A percentile compares a stretch with the other conserved stretches of the same genome.
phyloP scores from a whole-genome alignment of 2,888 invertebrate genomes.

The Ophioninae sp. region DNA sequence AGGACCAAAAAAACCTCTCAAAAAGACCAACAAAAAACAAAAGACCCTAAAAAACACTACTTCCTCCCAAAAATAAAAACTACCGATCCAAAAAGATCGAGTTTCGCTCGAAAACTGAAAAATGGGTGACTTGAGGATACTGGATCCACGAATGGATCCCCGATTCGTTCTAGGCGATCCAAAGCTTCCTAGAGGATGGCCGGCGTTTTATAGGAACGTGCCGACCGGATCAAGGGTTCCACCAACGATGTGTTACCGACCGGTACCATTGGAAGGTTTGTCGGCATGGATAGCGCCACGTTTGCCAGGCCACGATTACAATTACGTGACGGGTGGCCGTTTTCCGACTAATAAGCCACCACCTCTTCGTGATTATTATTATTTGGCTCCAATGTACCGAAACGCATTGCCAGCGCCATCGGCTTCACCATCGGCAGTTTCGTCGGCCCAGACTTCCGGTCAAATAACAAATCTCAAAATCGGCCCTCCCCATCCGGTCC shows the following conservation, averaged over 20 bases:
- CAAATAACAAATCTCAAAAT: neutral
- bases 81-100: neutral
- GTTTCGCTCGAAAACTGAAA: neutral
- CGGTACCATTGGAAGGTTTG: constrained; percentile 81
- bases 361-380: constrained; percentile 83
- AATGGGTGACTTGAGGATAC: constrained; percentile 84
- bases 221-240: constrained; percentile 57
- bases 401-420: constrained; percentile 85
- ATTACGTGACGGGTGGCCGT: constrained; percentile 81
- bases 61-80: neutral
- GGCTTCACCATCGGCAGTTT: constrained; percentile 59
- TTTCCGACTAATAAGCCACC: constrained; percentile 77
- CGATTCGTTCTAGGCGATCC: constrained; percentile 81
- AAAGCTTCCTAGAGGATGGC: constrained; percentile 84
- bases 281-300: constrained; percentile 82
- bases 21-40: neutral
- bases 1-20: neutral
- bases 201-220: constrained; percentile 83
- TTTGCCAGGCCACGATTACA: constrained; percentile 82
- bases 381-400: constrained; percentile 87
- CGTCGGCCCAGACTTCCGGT: constrained; percentile 61
- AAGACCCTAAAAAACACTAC: too few species aligned
- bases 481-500: neutral
- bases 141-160: constrained; percentile 84
- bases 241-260: constrained; percentile 80